Evolutionary conservation across 2,113 vertebrate species (phyloP).

Genomic region (Phycodurus eques): DNA sequence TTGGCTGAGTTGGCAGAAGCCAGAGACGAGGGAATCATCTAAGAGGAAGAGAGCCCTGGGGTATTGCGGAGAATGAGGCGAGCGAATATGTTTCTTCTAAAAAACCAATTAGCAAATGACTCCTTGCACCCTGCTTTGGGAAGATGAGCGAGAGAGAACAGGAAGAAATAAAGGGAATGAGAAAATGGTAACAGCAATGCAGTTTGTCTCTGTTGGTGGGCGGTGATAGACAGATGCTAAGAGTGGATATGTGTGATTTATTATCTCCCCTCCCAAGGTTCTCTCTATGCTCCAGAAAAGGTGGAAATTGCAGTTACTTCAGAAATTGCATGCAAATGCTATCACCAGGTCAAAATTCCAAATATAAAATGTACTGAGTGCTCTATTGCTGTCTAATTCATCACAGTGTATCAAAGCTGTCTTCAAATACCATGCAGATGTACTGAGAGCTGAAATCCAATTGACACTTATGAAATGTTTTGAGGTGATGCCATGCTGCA

Average conservation of each 20-base stretch:
- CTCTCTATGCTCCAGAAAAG: not conserved
- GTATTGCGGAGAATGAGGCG: slow-evolving; percentile 63
- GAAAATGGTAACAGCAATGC: slow-evolving; percentile 42
- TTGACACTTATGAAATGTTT: not conserved
- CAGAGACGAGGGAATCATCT: slow-evolving; percentile 63
- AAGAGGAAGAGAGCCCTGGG: slow-evolving; percentile 62
- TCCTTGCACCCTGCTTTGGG: slow-evolving; percentile 58
- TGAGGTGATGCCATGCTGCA: not conserved
- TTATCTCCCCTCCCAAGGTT: not conserved
- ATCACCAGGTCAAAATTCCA: not conserved
- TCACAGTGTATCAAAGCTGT: not conserved
- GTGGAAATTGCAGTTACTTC: not conserved
- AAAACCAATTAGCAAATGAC: slow-evolving; percentile 78
- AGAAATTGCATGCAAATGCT: not conserved
- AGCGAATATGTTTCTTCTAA: slow-evolving; percentile 59
- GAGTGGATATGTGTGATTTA: slow-evolving; percentile 16
- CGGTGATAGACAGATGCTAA: slow-evolving; percentile 50
- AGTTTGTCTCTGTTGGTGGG: slow-evolving; percentile 35
- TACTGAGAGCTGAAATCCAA: not conserved
- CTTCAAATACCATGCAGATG: too few relatives aligned
- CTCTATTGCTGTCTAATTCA: not conserved
- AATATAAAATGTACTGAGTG: not conserved
- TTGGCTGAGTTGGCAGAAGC: slow-evolving; percentile 67
- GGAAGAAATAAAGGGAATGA: slow-evolving; percentile 50
- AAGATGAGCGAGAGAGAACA: slow-evolving; percentile 52